Conservation (phyloP, 2,888 invertebrate species). For the Acanthococcus lagerstroemiae region DNA sequence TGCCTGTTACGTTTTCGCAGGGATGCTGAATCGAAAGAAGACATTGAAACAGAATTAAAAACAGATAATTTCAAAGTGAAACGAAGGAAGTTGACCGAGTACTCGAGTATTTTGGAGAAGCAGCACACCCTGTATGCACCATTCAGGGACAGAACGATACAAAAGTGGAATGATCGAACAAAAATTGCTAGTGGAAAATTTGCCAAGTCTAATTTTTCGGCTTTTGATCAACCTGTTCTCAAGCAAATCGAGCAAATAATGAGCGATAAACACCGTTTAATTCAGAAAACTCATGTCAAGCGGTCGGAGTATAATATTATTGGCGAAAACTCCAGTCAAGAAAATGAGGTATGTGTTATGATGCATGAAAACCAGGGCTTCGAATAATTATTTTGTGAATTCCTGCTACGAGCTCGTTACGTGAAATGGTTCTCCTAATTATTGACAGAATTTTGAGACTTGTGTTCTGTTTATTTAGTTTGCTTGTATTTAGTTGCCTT, state of each 20-base stretch:
- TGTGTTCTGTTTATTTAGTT: not conserved
- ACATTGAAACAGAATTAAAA: constrained; percentile 31
- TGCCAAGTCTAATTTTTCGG: constrained; percentile 52
- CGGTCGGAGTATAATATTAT: constrained; percentile 61
- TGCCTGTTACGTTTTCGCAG: constrained; percentile 1
- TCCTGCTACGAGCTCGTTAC: no score
- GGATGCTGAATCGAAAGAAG: not conserved
- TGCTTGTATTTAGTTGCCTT: not conserved
- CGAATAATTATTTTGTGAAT: no score
- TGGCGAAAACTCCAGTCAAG: constrained; percentile 46
- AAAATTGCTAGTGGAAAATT: constrained; percentile 56
- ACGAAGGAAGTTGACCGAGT: constrained; percentile 47
- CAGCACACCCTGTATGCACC: constrained; percentile 52
- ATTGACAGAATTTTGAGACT: no score
- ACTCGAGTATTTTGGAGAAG: constrained; percentile 48
- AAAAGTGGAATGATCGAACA: constrained; percentile 94
- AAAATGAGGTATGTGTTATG: constrained; percentile 36
- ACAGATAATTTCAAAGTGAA: constrained; percentile 32
- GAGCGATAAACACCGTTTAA: constrained; percentile 61
- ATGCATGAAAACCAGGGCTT: no score
- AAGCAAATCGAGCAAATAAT: constrained; percentile 80
- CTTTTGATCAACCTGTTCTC: constrained; percentile 48
- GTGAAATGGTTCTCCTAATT: no score
- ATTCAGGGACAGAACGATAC: constrained; percentile 69
- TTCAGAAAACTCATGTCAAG: constrained; percentile 69